These are phyloP conservation scores for Cecidostiba fungosa DNA, from an alignment of 2,888 invertebrate genomes.

Conservation along the genomic window DNA sequence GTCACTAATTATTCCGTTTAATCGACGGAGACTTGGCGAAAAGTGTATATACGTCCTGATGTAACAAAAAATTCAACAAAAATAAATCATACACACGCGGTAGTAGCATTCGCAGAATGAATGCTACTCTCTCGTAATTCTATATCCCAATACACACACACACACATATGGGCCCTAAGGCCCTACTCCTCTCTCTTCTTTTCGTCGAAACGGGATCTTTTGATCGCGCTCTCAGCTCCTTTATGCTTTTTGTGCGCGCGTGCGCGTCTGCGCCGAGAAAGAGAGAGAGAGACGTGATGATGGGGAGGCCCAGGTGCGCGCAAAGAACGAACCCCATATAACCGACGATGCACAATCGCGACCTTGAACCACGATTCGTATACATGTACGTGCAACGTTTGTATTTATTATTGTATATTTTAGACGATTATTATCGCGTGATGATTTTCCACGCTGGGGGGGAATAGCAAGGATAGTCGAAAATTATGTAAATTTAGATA, in stretches of 20 bases:
- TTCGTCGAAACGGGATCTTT: constrained; percentile 37
- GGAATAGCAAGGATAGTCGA: neutral
- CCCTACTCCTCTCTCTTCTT: neutral
- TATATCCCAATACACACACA: neutral
- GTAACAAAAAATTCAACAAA: neutral
- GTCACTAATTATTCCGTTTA: no score
- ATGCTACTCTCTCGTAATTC: constrained; percentile 5
- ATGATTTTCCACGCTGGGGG: neutral
- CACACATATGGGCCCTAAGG: neutral
- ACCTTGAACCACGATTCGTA: neutral
- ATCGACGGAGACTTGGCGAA: no score
- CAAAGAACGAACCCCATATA: neutral
- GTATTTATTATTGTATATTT: no score
- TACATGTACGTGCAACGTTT: no score
- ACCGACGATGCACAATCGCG: neutral
- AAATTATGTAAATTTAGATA: neutral
- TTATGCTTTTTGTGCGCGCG: neutral
- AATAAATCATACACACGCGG: neutral
- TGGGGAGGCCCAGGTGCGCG: constrained; percentile 31
- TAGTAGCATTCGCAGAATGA: neutral
- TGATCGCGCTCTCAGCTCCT: constrained; percentile 17
- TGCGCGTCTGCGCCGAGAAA: neutral
- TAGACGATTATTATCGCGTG: no score
- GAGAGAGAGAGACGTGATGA: neutral
- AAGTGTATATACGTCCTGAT: no score